These are phyloP conservation scores for Caenorhabditis sp. DNA, from an alignment of 2,888 invertebrate species.

Conservation along the genomic window DNA sequence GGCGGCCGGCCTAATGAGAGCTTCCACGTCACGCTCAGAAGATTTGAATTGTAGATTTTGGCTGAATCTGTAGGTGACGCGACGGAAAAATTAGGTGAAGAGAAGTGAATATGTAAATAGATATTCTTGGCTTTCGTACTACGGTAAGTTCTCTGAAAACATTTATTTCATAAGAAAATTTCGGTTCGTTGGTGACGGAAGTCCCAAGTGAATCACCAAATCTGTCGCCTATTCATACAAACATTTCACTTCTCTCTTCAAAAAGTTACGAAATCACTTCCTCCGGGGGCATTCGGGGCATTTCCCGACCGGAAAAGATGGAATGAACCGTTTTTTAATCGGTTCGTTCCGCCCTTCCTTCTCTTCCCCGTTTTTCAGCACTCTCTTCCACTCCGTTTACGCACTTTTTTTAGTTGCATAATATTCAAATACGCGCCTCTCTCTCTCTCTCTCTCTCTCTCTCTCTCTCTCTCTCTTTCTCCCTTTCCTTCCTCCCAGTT, in stretches of 20 bases:
- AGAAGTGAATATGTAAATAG: too few relatives aligned
- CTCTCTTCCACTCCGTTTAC: constrained; percentile 9
- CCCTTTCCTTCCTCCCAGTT: not conserved
- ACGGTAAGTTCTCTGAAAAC: too few relatives aligned
- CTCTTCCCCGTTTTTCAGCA: constrained; percentile 4
- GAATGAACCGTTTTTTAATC: constrained; percentile 17
- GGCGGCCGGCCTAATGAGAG: too few relatives aligned
- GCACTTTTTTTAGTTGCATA: constrained; percentile 41
- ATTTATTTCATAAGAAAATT: too few relatives aligned
- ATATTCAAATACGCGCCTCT: constrained; percentile 35
- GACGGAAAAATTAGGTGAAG: not conserved
- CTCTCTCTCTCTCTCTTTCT: constrained; percentile 3
- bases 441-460: constrained; percentile 5
- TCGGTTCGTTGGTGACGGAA: not conserved
- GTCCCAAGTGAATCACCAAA: constrained; percentile 37
- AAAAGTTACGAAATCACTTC: constrained; percentile 25
- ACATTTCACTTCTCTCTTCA: constrained; percentile 9
- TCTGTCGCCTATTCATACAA: constrained; percentile 33
- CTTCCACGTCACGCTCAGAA: not conserved
- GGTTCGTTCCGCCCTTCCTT: not conserved
- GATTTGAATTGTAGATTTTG: not conserved
- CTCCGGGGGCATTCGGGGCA: too few relatives aligned
- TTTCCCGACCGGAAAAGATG: too few relatives aligned
- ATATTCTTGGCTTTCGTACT: too few relatives aligned
- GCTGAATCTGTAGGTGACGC: not conserved